phyloP scores from a whole-genome alignment of 2,113 vertebrate species.

The Sinocyclocheilus maitianheensis region DNA sequence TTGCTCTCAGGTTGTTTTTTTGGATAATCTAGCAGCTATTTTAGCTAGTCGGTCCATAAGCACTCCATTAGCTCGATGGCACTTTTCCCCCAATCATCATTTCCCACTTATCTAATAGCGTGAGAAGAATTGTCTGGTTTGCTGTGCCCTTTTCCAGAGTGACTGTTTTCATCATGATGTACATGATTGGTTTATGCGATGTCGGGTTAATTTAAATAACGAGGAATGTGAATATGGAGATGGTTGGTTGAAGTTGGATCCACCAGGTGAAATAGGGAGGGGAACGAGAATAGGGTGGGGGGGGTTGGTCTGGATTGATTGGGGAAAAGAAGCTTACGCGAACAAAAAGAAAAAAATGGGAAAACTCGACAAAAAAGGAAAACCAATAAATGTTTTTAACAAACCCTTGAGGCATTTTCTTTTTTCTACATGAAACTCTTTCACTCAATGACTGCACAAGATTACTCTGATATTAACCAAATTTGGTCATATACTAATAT shows the following conservation, averaged over 20 bases:
- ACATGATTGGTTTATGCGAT: slow-evolving; percentile 56
- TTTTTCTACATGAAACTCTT: slow-evolving; percentile 14
- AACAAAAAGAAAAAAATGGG: slow-evolving; percentile 57
- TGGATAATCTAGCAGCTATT: slow-evolving; percentile 33
- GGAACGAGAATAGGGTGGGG: slow-evolving; percentile 17
- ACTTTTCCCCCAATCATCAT: not conserved
- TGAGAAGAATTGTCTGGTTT: slow-evolving; percentile 44
- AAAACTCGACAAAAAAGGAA: slow-evolving; percentile 67
- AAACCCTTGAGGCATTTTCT: slow-evolving; percentile 58
- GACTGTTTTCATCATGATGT: slow-evolving; percentile 54
- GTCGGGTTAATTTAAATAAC: slow-evolving; percentile 79
- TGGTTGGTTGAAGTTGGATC: slow-evolving; percentile 52
- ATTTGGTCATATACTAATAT: not conserved
- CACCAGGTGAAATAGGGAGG: slow-evolving; percentile 48
- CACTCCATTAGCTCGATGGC: slow-evolving; percentile 71
- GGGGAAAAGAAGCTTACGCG: slow-evolving; percentile 54
- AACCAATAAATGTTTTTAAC: slow-evolving; percentile 80
- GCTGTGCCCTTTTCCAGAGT: slow-evolving; percentile 39
- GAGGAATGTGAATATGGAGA: slow-evolving; percentile 44
- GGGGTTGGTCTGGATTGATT: slow-evolving; percentile 55
- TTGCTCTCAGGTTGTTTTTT: slow-evolving; percentile 65
- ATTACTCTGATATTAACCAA: not conserved
- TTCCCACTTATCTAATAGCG: too few relatives aligned
- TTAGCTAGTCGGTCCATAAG: slow-evolving; percentile 56
- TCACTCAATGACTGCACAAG: not conserved